A percentile compares a stretch with the other conserved stretches of the same genome.
phyloP scores from a whole-genome alignment of 2,888 invertebrate species.

The Eurois occulta region DNA sequence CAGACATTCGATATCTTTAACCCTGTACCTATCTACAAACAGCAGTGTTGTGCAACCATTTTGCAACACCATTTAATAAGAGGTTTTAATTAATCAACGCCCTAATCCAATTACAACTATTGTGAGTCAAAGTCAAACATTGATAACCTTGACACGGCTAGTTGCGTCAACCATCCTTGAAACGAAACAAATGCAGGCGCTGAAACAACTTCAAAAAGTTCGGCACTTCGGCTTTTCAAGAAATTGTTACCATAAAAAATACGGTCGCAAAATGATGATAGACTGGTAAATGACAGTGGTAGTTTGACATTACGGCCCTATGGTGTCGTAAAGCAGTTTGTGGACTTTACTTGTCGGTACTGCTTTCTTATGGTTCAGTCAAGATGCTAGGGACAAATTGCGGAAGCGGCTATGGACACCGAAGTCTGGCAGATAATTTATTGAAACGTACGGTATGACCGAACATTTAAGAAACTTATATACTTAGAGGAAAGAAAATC shows the following conservation, averaged over 20 bases:
- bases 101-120: conserved; percentile 48
- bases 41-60: conserved; percentile 25
- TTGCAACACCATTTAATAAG: conserved; percentile 47
- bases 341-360: not conserved
- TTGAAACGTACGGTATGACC: not conserved
- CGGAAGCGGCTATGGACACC: not conserved
- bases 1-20: conserved; percentile 5
- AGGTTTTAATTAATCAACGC: conserved; percentile 52
- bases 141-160: conserved; percentile 46
- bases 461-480: not conserved
- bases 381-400: not conserved
- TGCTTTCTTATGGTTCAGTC: not conserved
- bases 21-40: conserved; percentile 15
- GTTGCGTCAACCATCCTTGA: conserved; percentile 35
- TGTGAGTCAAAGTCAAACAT: conserved; percentile 51
- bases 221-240: not conserved
- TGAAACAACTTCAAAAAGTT: conserved; percentile 7
- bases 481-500: conserved; percentile 28
- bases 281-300: not conserved
- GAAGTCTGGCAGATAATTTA: not conserved
- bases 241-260: not conserved
- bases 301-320: not conserved
- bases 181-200: conserved; percentile 28
- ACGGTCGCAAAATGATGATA: not conserved
- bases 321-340: not conserved